Evolutionary conservation across 2,797 vertebrate genomes (phyloP).

Genomic region (Sitta carolinensis): DNA sequence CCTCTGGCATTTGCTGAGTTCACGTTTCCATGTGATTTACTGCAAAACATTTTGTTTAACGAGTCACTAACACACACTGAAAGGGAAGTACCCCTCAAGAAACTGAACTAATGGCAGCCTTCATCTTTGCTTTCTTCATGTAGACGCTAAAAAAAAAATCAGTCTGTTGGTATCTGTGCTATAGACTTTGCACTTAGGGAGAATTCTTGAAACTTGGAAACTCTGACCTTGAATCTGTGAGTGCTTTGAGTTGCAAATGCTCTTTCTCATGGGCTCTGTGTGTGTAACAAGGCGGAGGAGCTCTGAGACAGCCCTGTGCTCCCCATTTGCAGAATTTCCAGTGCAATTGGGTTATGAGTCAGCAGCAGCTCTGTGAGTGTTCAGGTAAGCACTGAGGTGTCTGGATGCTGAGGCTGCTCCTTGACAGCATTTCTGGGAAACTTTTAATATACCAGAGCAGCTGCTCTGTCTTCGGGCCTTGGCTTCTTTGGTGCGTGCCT

Average conservation of each 20-base stretch:
- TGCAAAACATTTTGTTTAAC: constrained; percentile 35
- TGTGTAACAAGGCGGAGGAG: background rate
- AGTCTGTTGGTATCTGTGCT: background rate
- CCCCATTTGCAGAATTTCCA: background rate
- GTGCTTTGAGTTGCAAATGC: constrained; percentile 25
- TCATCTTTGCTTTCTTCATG: background rate
- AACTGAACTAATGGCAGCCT: background rate
- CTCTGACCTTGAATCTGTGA: background rate
- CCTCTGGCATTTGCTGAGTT: constrained; percentile 66
- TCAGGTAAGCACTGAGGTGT: background rate
- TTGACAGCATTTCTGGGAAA: background rate
- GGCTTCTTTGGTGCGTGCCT: background rate
- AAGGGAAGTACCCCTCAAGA: constrained; percentile 3
- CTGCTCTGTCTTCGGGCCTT: background rate
- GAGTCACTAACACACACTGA: background rate
- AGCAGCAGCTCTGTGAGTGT: background rate
- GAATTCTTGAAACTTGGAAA: background rate
- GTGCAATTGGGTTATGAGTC: background rate
- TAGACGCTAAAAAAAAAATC: background rate
- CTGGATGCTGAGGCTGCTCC: background rate
- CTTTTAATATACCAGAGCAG: background rate
- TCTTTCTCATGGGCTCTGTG: background rate
- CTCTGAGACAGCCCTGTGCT: background rate
- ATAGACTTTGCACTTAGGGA: background rate
- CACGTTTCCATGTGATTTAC: constrained; percentile 55